Percentiles rank a stretch among this genome's conserved stretches.
These are phyloP conservation scores for Leptinotarsa haldemani DNA, from an alignment of 2,888 invertebrate species.

Conservation along the genomic window DNA sequence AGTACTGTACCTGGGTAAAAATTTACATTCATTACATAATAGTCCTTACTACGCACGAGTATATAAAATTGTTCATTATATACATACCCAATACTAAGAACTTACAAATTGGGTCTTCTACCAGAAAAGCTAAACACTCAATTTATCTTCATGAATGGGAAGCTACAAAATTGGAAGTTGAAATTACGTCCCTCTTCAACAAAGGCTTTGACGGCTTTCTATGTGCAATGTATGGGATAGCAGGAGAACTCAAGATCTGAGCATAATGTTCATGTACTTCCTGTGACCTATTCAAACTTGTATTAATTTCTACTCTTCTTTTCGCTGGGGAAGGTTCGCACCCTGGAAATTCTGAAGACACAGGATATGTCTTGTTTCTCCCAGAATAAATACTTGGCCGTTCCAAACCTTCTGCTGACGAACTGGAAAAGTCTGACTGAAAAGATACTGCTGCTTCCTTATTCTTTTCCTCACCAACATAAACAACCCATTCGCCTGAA, in stretches of 20 bases:
- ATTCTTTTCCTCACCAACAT: slow-evolving; percentile 21
- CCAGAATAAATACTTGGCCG: neutral
- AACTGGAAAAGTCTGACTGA: neutral
- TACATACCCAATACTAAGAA: neutral
- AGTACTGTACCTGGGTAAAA: no score
- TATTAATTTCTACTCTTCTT: slow-evolving; percentile 80
- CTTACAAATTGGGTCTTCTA: neutral
- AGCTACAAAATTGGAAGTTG: slow-evolving; percentile 68
- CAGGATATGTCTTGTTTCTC: no score
- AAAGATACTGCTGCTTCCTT: neutral
- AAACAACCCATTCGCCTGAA: slow-evolving; percentile 60
- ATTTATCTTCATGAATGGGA: no score
- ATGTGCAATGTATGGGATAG: slow-evolving; percentile 83
- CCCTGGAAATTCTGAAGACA: no score
- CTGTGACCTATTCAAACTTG: slow-evolving; percentile 78
- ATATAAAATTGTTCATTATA: neutral
- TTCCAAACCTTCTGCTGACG: neutral
- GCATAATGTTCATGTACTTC: slow-evolving; percentile 79
- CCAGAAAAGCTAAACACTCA: no score
- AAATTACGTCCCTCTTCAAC: slow-evolving; percentile 74
- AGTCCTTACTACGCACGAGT: neutral
- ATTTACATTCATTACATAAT: neutral
- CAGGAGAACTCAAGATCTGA: slow-evolving; percentile 78
- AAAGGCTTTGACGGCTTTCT: no score
- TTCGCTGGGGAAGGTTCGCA: neutral